Evolutionary conservation across 2,888 invertebrate species (phyloP), one percentile per base, ranked within the genome.

Genomic region (Mesorhabditis spiculigera): DNA sequence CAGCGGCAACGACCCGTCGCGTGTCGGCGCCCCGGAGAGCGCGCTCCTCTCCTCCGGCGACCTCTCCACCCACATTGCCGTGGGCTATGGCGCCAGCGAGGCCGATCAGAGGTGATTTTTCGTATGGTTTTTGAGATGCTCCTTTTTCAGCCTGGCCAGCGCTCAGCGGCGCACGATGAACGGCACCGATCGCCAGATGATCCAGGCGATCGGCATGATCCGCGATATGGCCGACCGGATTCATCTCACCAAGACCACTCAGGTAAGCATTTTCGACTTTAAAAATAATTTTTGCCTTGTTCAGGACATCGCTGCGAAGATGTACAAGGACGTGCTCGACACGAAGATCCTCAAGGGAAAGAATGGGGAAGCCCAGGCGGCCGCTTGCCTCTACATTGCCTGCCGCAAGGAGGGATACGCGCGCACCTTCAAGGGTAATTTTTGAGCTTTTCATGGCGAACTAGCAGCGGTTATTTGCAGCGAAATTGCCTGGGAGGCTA

Each of bases 21-120:
- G 98, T 92, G 98, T 98, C 76, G 98, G 98, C 89, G 96, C 96
- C 0, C 94, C 97, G 0, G 97, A 98, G 85, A 99, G 98, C 89
- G 94, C 94, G 0, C 89, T 99, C 4, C 89, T 99, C 0, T 93
- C 93, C 82, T 95, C 96, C 0, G 93, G 94, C 58, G 97, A 98
- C 87, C 89, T 99, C 43, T 94, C 95, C 0, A 98, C 98, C 10
- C 93, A 95, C 88, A 98, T 98, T 80, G 94, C 75, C 28, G 76
- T 78, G 16, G 75, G 76, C 10, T 80, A 77, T 63, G 79, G 77
- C 4, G 75, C 72, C 8, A 77, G 79, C 5, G 80, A 80, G n/a
- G 70, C 75, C 45, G 80, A 81, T 68, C 71, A 76, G 62, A 68
- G 77, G 81, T 81, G 67, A 4, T 42, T 64, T 28, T 63, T 63